Base-by-base conservation (phyloP, 2,113 vertebrate genomes). In the Cheilinus undulatus region DNA sequence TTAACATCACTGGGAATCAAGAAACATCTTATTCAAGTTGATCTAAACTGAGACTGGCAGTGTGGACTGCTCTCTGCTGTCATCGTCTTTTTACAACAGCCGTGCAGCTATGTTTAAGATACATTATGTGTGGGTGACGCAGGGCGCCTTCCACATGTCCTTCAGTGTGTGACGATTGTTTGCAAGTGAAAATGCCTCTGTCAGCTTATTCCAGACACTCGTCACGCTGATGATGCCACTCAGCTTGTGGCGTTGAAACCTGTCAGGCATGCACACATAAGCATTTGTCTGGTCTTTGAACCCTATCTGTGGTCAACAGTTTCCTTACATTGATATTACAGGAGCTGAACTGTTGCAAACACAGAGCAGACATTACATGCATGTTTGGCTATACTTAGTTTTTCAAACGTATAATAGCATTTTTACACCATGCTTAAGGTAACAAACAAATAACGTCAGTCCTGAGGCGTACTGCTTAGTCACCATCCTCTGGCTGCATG, bases 181-280 rank as follows among this genome's bases (percentile, higher is more conserved):
- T 78, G 48, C 22, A 22, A 49, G 46, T 17, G 61, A 63, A 78
- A 76, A 62, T 2, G 42, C 49, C 63, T 60, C 14, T 12, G 77
- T 92, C 89, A 90, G 87, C 85, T 58, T 20, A 32, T 76, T 73
- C 63, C 17, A 74, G 61, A 81, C 63, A 62, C 32, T 53, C 32
- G 23, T 86, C 70, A 69, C 27, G 1, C 60, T 28, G 66, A 76
- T 34, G 51, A 75, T 62, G 63, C n/a, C 59, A 46, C 51, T 73
- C 53, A 53, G 48, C 58, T 54, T 66, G 70, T 62, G 68, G 73
- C 59, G 57, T 28, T 64, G 49, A 48, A 9, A 38, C 24, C 43
- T 54, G 57, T 64, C 32, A 57, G 30, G 6, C 58, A 54, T 70
- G 58, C 73, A 79, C 34, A 45, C 69, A 66, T 80, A 86, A 75